Evolutionary conservation across 2,888 invertebrate genomes (phyloP).

Genomic region (Nebria brevicollis): DNA sequence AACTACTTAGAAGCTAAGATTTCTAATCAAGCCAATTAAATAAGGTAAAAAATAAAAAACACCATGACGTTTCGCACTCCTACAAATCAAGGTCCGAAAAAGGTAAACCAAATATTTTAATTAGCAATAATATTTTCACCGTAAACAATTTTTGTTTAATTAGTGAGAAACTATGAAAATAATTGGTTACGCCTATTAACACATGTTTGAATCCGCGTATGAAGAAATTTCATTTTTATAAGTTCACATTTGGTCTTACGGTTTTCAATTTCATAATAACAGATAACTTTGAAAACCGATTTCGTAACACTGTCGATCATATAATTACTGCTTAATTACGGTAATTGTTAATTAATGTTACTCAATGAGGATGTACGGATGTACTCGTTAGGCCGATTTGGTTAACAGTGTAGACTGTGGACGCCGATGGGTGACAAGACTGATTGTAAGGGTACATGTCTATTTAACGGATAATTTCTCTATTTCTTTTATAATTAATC

Average conservation of each 20-base stretch:
- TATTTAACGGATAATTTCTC: slow-evolving; percentile 54
- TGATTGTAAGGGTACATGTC: slow-evolving; percentile 50
- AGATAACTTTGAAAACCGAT: neutral
- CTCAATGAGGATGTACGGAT: neutral
- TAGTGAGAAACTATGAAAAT: slow-evolving; percentile 38
- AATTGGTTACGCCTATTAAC: slow-evolving; percentile 44
- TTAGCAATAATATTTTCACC: slow-evolving; percentile 19
- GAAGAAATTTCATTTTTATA: slow-evolving; percentile 27
- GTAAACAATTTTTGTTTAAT: slow-evolving; percentile 31
- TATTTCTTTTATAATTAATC: slow-evolving; percentile 56
- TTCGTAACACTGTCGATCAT: neutral
- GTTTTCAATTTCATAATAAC: slow-evolving; percentile 7
- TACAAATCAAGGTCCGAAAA: neutral
- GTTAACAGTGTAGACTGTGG: slow-evolving; percentile 33
- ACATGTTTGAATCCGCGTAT: slow-evolving; percentile 25
- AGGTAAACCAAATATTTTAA: slow-evolving; percentile 36
- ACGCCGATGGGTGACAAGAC: slow-evolving; percentile 34
- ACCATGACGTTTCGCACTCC: neutral
- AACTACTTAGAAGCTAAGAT: neutral
- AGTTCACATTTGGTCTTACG: neutral
- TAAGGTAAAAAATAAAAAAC: neutral
- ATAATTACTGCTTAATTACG: neutral
- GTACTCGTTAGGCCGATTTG: slow-evolving; percentile 9
- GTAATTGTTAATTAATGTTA: neutral
- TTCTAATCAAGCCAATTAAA: neutral